A percentile compares a stretch with the other conserved stretches of the same genome.
Conservation (phyloP, 2,113 vertebrate genomes). For the Harpagus bidentatus region DNA sequence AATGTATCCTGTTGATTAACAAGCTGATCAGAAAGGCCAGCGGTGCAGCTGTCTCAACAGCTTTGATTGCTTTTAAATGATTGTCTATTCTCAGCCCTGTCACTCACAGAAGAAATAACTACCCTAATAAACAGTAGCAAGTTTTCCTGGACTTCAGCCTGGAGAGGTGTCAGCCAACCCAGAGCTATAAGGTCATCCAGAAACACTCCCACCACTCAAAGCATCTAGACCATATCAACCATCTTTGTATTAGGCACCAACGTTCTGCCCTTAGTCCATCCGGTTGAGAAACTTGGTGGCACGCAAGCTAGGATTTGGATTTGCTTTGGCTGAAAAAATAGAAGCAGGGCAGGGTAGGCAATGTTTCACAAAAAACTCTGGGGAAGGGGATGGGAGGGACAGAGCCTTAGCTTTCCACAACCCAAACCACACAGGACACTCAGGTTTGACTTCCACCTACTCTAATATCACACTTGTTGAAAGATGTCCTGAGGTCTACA, state of each 20-base stretch:
- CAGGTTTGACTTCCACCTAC: not conserved
- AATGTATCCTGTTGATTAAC: conserved; percentile 50
- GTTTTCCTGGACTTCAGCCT: conserved; percentile 30
- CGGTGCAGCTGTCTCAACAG: conserved; percentile 56
- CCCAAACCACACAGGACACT: not conserved
- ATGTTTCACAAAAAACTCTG: not conserved
- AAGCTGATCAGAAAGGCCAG: conserved; percentile 47
- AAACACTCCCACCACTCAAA: not conserved
- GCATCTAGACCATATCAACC: not conserved
- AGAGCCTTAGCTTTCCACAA: not conserved
- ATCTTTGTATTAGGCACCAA: not conserved
- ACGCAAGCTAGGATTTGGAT: not conserved
- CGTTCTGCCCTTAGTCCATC: not conserved
- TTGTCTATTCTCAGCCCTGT: conserved; percentile 17
- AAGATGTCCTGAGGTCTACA: not conserved
- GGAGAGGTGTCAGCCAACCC: not conserved
- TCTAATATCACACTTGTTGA: not conserved
- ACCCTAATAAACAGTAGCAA: conserved; percentile 25
- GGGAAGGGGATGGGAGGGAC: not conserved
- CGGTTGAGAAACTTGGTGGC: not conserved
- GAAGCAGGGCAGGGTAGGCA: not conserved
- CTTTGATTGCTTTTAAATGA: conserved; percentile 34
- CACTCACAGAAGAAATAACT: conserved; percentile 27
- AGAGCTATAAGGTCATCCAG: not conserved
- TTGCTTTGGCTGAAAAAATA: not conserved